Base-by-base conservation (phyloP, 2,113 vertebrate genomes). In the Albula goreensis region DNA sequence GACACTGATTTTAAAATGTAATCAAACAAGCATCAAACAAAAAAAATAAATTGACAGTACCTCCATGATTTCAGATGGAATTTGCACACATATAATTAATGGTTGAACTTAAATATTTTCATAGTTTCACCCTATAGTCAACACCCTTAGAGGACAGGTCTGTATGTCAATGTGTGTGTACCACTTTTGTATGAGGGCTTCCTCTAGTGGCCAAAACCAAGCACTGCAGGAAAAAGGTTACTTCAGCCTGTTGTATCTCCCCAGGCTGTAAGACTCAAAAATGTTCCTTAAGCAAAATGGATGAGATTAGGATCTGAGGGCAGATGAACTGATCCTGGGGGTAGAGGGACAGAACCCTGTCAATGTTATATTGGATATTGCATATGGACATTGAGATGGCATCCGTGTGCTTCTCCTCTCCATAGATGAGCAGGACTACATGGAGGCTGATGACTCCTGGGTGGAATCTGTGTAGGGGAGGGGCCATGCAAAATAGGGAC, bases 351-450 rank as follows among this genome's bases (percentile, higher is more conserved):
- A 60, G 56, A 60, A 15, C 8, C 56, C 56, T 60, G 12, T 60
- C 7, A 60, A 15, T 12, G 12, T 60, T 60, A 4, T 9, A 3
- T 60, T 15, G 56, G 56, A 12, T 13, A 22, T 5, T 22, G 22
- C n/a, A 7, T 17, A 19, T 6, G 4, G 63, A 22, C 3, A 70
- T 1, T 2, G 56, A 70, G 19, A 70, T 70, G 22, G 63, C 17
- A 70, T 13, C 63, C 3, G 63, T 63, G 10, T 63, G 60, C 17
- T 17, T 15, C 3, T 17, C 4, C 17, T 8, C 19, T 70, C 19
- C 41, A 15, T 19, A 78, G 83, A 84, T 41, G 83, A 84, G 8
- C 63, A 70, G 5, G 83, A 84, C 66, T 51, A 53, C 41, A 84
- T 41, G 10, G 78, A 49, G 22, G 22, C 78, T 50, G 31, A 50